These are phyloP conservation scores for Ypsolopha scabrella DNA, from an alignment of 2,888 invertebrate species.

Conservation along the genomic window DNA sequence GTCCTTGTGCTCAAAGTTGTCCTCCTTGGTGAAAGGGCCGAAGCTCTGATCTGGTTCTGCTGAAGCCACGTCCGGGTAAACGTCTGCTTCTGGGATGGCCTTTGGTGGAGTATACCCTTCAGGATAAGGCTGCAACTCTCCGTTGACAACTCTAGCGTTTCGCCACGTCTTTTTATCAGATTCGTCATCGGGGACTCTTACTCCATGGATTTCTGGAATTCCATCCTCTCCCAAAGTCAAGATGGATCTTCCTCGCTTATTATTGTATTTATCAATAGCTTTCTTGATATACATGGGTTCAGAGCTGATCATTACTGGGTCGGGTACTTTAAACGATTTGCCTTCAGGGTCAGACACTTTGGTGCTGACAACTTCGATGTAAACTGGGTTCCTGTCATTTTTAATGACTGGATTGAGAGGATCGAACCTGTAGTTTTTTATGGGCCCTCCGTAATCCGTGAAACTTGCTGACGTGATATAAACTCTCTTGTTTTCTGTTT, in stretches of 20 bases:
- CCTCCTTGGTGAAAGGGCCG: constrained; percentile 73
- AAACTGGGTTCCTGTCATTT: constrained; percentile 69
- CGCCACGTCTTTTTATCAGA: constrained; percentile 88
- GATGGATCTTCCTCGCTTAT: constrained; percentile 74
- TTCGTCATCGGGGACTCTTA: constrained; percentile 86
- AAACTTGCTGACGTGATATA: constrained; percentile 61
- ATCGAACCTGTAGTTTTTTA: constrained; percentile 57
- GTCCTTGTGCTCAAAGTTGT: constrained; percentile 66
- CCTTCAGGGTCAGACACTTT: constrained; percentile 60
- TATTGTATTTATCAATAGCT: constrained; percentile 55
- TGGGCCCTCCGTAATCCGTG: constrained; percentile 50
- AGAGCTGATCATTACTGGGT: constrained; percentile 77
- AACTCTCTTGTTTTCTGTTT: constrained; percentile 54
- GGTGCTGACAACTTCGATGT: constrained; percentile 60
- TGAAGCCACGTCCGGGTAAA: constrained; percentile 52
- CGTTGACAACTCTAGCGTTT: constrained; percentile 89
- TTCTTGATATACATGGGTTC: constrained; percentile 72
- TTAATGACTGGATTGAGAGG: constrained; percentile 62
- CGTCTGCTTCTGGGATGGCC: constrained; percentile 69
- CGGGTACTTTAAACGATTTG: constrained; percentile 69
- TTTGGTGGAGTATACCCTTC: constrained; percentile 76
- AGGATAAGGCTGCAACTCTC: constrained; percentile 81
- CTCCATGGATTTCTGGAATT: constrained; percentile 84
- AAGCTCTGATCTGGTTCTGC: constrained; percentile 45
- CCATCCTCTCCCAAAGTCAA: constrained; percentile 77